Percentiles rank a stretch among this genome's conserved stretches.
Evolutionary conservation across 64 coral and sea anemone genomes (phyloP).

Genomic region (Exaiptasia diaphana): DNA sequence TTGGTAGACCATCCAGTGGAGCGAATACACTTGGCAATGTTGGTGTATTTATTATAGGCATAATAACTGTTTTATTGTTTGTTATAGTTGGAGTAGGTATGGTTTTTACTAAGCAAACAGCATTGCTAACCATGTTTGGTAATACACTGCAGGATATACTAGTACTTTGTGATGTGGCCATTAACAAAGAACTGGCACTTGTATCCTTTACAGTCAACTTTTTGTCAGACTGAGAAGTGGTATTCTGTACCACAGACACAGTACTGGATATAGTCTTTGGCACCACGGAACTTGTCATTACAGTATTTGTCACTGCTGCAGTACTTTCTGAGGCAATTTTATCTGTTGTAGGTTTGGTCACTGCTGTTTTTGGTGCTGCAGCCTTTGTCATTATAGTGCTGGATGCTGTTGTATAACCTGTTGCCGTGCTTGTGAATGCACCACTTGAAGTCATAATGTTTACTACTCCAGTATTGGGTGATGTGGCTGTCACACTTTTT

Average conservation of each 20-base stretch:
- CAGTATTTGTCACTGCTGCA: not conserved
- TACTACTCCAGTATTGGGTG: not conserved
- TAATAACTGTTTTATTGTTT: too few relatives aligned
- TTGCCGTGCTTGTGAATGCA: not conserved
- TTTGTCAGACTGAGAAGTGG: not conserved
- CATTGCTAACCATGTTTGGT: too few relatives aligned
- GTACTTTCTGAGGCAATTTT: not conserved
- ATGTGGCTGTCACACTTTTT: not conserved
- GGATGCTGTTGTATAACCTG: not conserved
- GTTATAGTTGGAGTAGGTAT: too few relatives aligned
- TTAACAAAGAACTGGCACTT: too few relatives aligned
- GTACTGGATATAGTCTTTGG: not conserved
- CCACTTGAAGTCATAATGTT: not conserved
- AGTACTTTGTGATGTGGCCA: too few relatives aligned
- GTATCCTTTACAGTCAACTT: not conserved
- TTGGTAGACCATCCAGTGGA: not conserved
- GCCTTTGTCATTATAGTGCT: not conserved
- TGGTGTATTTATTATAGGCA: not conserved
- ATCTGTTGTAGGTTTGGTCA: not conserved
- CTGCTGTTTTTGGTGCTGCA: conserved; percentile 4
- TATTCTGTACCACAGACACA: not conserved
- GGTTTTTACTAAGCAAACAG: too few relatives aligned
- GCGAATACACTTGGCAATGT: conserved; percentile 4
- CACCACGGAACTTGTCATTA: not conserved
- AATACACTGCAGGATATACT: too few relatives aligned